Base-by-base conservation (phyloP, 1,140 invertebrate genomes). In the Eupristina koningsbergeri region DNA sequence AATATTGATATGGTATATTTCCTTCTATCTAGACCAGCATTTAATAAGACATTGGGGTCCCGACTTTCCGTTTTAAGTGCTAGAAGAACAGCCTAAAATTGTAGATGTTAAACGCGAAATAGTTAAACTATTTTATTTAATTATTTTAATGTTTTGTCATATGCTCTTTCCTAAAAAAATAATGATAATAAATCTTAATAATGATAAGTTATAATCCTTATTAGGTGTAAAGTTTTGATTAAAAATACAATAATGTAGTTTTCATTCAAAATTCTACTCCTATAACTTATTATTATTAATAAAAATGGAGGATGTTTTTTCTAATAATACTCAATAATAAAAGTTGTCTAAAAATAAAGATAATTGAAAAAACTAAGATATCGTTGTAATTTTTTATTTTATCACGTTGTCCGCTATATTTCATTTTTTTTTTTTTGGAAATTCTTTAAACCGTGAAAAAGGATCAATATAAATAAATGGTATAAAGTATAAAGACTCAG, bases 1-100 rank as follows among this genome's bases (percentile, higher is more conserved):
- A n/a, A n/a, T n/a, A n/a, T n/a, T n/a, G n/a, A n/a, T n/a, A n/a
- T n/a, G n/a, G n/a, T n/a, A n/a, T n/a, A 77, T 58, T 17, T 53
- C 83, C 50, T 31, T 75, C 53, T 83, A 75, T 77, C 41, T 47
- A 47, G 86, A 86, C 87, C 87, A 92, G 88, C 88, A 91, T 90
- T 89, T 87, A 89, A 87, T 89, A 90, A 90, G 90, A 91, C 90
- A 91, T 91, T 92, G 91, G 88, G 91, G 92, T 91, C 89, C 92
- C 90, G 92, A 93, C 91, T 93, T 93, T 93, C 91, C 92, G 90
- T 93, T 93, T 92, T 87, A 91, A 92, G 93, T 93, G 93, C 93
- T 93, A 93, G 93, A 93, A 93, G 92, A 93, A 93, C 93, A 93
- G 92, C 92, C 92, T 93, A 90, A 86, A 85, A 82, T 89, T 88